Percentiles rank a stretch among this genome's conserved stretches.
Conservation (phyloP, 2,113 vertebrate species). For the Sprattus sprattus region DNA sequence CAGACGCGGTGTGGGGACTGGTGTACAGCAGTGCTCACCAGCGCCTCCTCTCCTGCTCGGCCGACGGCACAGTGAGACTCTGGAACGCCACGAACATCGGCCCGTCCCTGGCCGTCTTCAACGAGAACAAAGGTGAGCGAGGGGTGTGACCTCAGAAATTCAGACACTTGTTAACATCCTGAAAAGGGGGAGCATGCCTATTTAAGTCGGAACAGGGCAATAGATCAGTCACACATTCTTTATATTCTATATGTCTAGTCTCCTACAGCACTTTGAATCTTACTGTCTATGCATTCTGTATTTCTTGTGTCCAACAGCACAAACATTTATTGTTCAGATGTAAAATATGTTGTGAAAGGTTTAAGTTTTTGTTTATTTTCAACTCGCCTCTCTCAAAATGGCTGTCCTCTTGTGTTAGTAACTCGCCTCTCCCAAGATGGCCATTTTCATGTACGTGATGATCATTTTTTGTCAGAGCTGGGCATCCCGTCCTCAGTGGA, state of each 20-base stretch:
- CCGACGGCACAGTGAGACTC: conserved; percentile 89
- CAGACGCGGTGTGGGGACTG: conserved; percentile 91
- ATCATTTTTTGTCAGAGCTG: conserved; percentile 73
- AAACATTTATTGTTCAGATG: no score
- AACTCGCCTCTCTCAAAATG: not conserved
- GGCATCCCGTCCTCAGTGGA: conserved; percentile 95
- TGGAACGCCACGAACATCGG: conserved; percentile 86
- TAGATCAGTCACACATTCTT: no score
- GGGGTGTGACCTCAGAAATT: not conserved
- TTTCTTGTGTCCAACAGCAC: no score
- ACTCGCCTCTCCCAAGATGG: not conserved
- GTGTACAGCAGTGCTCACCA: conserved; percentile 90
- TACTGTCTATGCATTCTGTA: not conserved
- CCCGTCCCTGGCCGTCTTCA: conserved; percentile 87
- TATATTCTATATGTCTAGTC: no score
- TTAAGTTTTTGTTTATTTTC: no score
- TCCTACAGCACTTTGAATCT: not conserved
- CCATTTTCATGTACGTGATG: not conserved
- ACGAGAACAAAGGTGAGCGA: conserved; percentile 84
- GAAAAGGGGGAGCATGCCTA: not conserved
- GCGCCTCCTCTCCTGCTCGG: conserved; percentile 91
- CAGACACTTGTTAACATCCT: not conserved
- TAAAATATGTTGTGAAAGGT: no score
- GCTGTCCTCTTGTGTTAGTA: not conserved
- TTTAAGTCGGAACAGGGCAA: not conserved